phyloP scores from a whole-genome alignment of 2,888 invertebrate species.

The Hyalella azteca region DNA sequence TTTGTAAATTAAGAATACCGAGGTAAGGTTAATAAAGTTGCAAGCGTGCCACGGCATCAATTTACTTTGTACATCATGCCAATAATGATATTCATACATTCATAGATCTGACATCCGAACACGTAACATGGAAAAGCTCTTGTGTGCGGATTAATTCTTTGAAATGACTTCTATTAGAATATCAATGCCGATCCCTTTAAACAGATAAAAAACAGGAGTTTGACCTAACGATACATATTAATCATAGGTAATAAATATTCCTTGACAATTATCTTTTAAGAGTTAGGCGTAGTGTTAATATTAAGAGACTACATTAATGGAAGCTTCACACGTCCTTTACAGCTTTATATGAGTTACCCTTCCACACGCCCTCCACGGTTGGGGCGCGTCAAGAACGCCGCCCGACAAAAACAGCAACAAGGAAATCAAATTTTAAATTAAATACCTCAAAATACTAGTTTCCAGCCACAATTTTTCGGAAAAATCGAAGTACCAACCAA shows the following conservation, averaged over 20 bases:
- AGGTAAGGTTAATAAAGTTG: background rate
- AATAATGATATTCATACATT: background rate
- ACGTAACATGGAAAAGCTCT: background rate
- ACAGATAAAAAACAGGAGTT: background rate
- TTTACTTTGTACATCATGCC: constrained; percentile 3
- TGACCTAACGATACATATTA: background rate
- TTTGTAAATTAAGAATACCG: no score
- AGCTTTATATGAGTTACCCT: no score
- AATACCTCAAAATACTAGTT: no score
- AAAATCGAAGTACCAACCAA: no score
- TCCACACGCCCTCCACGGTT: no score
- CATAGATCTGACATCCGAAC: background rate
- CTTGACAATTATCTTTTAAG: background rate
- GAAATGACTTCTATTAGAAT: no score
- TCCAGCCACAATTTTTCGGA: no score
- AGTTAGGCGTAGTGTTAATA: background rate
- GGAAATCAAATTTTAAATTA: no score
- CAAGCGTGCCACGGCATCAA: background rate
- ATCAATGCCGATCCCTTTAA: no score
- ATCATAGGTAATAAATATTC: constrained; percentile 30
- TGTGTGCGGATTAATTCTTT: no score
- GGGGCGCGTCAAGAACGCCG: no score
- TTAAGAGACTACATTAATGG: constrained; percentile 24
- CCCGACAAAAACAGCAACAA: no score
- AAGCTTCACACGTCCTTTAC: constrained; percentile 7